Evolutionary conservation across 2,888 invertebrate species (phyloP).

Genomic region (Agrotis ipsilon): DNA sequence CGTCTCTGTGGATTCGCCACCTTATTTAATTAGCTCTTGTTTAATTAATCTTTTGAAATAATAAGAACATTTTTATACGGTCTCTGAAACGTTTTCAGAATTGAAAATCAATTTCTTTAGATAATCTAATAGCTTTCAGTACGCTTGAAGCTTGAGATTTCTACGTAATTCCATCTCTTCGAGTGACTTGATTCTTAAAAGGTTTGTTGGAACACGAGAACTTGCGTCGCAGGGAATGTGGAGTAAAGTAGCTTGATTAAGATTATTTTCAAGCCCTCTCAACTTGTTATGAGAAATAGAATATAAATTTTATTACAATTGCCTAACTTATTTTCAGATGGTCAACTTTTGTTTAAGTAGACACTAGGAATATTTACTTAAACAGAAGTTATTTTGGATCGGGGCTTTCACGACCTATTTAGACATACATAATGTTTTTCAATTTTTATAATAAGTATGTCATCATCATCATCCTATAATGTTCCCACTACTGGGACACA

Average conservation of each 20-base stretch:
- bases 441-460: no score
- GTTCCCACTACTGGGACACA: no score
- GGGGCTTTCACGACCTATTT: no score
- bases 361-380: no score
- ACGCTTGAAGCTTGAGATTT: conserved; percentile 23
- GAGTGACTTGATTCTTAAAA: conserved; percentile 41
- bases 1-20: no score
- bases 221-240: conserved; percentile 11
- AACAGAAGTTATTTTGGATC: no score
- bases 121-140: conserved; percentile 37
- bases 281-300: conserved; percentile 9
- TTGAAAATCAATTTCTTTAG: conserved; percentile 15
- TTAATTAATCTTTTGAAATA: neutral
- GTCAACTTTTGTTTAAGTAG: no score
- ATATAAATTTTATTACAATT: neutral
- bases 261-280: neutral
- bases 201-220: conserved; percentile 34
- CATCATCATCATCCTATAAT: no score
- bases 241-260: conserved; percentile 34
- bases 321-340: no score
- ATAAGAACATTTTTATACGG: neutral
- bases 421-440: no score
- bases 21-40: no score
- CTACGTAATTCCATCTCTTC: conserved; percentile 32
- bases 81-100: conserved; percentile 3